These are phyloP conservation scores for Plecotus auritus DNA, from an alignment of 2,113 vertebrate species.

Conservation along the genomic window DNA sequence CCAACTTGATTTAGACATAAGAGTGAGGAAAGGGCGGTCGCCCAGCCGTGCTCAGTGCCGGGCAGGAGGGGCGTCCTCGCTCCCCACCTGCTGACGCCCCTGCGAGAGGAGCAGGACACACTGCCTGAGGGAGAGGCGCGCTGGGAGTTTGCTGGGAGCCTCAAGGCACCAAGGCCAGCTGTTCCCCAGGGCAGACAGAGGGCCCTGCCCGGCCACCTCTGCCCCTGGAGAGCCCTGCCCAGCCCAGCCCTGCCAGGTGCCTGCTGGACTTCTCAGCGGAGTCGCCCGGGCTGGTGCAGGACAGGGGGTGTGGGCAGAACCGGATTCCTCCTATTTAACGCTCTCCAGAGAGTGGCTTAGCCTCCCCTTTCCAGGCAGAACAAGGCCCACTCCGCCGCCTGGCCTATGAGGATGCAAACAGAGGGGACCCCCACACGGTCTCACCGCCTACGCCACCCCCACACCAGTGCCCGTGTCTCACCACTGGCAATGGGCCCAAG, in stretches of 20 bases:
- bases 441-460: fast-evolving
- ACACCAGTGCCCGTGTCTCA: not conserved
- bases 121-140: fast-evolving
- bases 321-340: not conserved
- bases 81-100: not conserved
- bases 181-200: not conserved
- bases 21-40: slow-evolving; percentile 41
- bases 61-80: not conserved
- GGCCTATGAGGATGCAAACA: not conserved
- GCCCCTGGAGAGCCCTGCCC: not conserved
- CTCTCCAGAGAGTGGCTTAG: not conserved
- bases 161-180: no score
- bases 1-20: slow-evolving; percentile 72
- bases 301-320: not conserved
- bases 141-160: not conserved
- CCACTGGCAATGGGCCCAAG: not conserved
- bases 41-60: not conserved
- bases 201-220: not conserved
- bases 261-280: not conserved
- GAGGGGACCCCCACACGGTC: not conserved
- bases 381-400: not conserved
- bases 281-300: not conserved
- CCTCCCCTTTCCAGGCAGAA: not conserved
- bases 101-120: not conserved
- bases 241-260: not conserved